Conservation (phyloP, 2,797 vertebrate genomes). For the Paedocypris micromegethes region DNA sequence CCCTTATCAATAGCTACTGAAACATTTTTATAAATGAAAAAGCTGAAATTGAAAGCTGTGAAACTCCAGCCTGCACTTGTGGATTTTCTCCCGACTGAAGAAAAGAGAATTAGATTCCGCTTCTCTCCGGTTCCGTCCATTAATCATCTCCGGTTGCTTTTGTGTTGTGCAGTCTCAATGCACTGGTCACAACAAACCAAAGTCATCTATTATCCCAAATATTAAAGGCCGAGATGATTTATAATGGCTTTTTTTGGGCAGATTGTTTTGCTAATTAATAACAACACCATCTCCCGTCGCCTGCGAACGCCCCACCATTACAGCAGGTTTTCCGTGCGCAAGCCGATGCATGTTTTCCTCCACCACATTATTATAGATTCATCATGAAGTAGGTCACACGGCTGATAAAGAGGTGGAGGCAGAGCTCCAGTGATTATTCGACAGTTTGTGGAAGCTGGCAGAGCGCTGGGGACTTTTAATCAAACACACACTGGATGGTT, state of each 20-base stretch:
- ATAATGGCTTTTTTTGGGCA: slow-evolving; percentile 34
- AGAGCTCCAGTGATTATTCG: slow-evolving; percentile 18
- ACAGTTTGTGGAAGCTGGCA: slow-evolving; percentile 26
- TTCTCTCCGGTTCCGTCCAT: slow-evolving; percentile 37
- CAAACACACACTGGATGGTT: slow-evolving; percentile 38
- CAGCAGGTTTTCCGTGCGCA: slow-evolving; percentile 15
- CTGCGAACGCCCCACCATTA: slow-evolving; percentile 18
- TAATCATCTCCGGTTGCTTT: slow-evolving; percentile 40
- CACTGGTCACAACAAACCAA: slow-evolving; percentile 32
- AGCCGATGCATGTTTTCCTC: slow-evolving; percentile 32
- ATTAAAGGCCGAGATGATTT: slow-evolving; percentile 42
- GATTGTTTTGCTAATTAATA: slow-evolving; percentile 43
- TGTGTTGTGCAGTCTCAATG: slow-evolving; percentile 33
- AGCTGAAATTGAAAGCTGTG: too few species aligned
- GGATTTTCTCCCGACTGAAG: slow-evolving; percentile 21
- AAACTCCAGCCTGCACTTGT: background rate
- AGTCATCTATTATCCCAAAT: slow-evolving; percentile 40
- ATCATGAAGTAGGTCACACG: slow-evolving; percentile 44
- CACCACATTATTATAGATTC: slow-evolving; percentile 34
- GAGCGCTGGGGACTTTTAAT: slow-evolving; percentile 38
- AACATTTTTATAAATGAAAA: too few species aligned
- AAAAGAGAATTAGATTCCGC: slow-evolving; percentile 33
- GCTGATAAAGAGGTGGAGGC: slow-evolving; percentile 33
- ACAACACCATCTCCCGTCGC: slow-evolving; percentile 16
- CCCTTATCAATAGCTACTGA: too few species aligned